Evolutionary conservation across 2,888 invertebrate species (phyloP).

Genomic region (Deilephila porcellus): DNA sequence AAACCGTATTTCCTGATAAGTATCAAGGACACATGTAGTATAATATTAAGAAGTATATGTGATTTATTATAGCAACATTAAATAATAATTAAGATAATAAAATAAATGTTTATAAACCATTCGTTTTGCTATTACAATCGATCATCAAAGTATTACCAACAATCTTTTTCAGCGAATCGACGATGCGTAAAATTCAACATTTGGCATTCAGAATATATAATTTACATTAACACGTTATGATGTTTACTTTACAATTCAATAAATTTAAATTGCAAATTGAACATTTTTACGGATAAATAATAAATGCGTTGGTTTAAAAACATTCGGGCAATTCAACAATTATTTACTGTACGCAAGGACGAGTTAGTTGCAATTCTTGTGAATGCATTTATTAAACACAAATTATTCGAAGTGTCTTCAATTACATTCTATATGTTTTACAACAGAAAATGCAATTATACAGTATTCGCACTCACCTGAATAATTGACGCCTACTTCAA

Average conservation of each 20-base stretch:
- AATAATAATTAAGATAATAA: not conserved
- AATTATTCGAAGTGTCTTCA: not conserved
- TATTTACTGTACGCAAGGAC: not conserved
- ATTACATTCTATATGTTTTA: not conserved
- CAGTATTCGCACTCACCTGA: no score
- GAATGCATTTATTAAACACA: not conserved
- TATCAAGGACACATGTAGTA: no score
- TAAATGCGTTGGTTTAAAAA: conserved; percentile 1
- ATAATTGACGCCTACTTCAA: no score
- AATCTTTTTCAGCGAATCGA: not conserved
- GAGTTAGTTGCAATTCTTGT: not conserved
- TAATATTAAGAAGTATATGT: no score
- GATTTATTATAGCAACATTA: not conserved
- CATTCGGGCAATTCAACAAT: not conserved
- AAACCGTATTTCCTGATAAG: no score
- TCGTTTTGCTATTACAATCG: not conserved
- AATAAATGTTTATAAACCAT: not conserved
- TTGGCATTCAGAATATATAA: conserved; percentile 13
- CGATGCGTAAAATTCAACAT: not conserved
- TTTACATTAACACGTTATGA: conserved; percentile 4
- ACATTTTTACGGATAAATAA: conserved; percentile 25
- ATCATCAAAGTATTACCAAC: not conserved
- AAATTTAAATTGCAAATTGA: conserved; percentile 29
- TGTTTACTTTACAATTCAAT: conserved; percentile 20
- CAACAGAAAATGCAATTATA: no score